A percentile compares a stretch with the other conserved stretches of the same genome.
Conservation (phyloP, 1,140 invertebrate species). For the Brachionus asplanchnoidis region DNA sequence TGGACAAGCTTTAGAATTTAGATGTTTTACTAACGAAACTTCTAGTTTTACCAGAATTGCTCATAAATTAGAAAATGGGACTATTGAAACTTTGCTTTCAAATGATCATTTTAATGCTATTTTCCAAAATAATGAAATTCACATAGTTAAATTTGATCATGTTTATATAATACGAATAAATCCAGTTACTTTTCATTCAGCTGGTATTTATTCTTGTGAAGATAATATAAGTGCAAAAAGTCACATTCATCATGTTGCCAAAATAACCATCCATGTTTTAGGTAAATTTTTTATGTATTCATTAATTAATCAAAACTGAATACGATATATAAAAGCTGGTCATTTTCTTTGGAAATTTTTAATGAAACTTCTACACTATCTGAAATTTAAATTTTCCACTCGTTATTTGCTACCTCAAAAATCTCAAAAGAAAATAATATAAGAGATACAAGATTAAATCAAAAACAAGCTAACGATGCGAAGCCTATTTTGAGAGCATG, state of each 20-base stretch:
- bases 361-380: too few relatives aligned
- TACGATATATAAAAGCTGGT: too few relatives aligned
- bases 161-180: slow-evolving; percentile 24
- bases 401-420: too few relatives aligned
- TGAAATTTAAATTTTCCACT: too few relatives aligned
- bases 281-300: background rate
- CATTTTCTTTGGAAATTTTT: too few relatives aligned
- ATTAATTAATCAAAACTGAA: background rate
- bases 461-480: too few relatives aligned
- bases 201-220: slow-evolving; percentile 38
- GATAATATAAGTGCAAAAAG: slow-evolving; percentile 3
- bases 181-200: slow-evolving; percentile 21
- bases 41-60: slow-evolving; percentile 13
- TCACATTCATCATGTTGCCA: background rate
- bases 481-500: too few relatives aligned
- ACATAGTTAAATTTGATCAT: background rate
- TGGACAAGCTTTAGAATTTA: slow-evolving; percentile 9
- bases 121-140: slow-evolving; percentile 27
- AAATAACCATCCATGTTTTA: background rate
- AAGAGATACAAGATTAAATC: too few relatives aligned
- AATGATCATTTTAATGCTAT: slow-evolving; percentile 18
- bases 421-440: too few relatives aligned
- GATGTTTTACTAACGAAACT: slow-evolving; percentile 17
- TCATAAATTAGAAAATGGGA: slow-evolving; percentile 11
- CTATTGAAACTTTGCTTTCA: slow-evolving; percentile 31